These are phyloP conservation scores for Polyommatus icarus DNA, from an alignment of 2,888 invertebrate genomes.

Conservation along the genomic window DNA sequence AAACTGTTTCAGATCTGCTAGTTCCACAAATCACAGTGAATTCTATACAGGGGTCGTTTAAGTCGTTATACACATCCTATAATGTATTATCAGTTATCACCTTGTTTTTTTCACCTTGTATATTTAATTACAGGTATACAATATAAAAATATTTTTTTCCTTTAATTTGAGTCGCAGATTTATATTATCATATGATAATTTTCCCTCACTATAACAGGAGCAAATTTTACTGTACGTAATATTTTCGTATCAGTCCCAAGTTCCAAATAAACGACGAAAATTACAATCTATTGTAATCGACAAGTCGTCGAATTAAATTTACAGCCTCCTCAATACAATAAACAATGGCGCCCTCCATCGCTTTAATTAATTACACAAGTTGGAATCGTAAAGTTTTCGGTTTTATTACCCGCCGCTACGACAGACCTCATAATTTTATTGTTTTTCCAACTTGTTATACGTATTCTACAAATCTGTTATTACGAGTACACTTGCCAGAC, in stretches of 20 bases:
- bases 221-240: neutral
- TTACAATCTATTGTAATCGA: constrained; percentile 14
- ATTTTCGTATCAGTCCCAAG: neutral
- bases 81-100: too few relatives aligned
- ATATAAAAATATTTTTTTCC: too few relatives aligned
- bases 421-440: constrained; percentile 9
- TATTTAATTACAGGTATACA: too few relatives aligned
- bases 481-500: neutral
- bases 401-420: constrained; percentile 7
- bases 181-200: too few relatives aligned
- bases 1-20: too few relatives aligned
- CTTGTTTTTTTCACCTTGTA: too few relatives aligned
- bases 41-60: too few relatives aligned
- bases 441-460: neutral
- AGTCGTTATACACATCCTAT: too few relatives aligned
- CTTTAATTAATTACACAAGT: constrained; percentile 23
- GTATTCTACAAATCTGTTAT: neutral
- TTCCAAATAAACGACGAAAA: neutral
- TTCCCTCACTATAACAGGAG: too few relatives aligned
- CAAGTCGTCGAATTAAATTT: constrained; percentile 4
- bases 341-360: neutral
- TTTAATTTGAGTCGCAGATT: too few relatives aligned
- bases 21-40: too few relatives aligned
- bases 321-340: constrained; percentile 2
- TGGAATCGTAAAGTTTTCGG: constrained; percentile 1